These are phyloP conservation scores for Morelia viridis DNA, from an alignment of 2,797 vertebrate species.

Conservation along the genomic window DNA sequence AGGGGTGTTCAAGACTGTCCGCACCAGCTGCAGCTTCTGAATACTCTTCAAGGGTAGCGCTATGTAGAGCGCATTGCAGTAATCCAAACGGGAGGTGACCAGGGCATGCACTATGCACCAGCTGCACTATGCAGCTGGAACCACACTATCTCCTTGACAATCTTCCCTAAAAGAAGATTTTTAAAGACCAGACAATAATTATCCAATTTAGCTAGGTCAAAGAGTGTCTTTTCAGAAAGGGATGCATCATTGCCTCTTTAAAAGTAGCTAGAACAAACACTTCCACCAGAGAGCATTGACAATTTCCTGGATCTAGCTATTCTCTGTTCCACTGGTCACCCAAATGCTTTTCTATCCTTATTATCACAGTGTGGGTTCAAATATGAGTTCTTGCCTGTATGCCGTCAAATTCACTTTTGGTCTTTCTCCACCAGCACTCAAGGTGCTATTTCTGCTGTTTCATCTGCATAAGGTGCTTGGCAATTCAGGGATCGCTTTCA, in stretches of 20 bases:
- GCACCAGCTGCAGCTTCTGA: no score
- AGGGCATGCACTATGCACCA: no score
- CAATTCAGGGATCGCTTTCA: not conserved
- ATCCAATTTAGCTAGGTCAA: not conserved
- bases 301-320: not conserved
- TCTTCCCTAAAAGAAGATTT: not conserved
- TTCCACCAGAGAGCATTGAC: not conserved
- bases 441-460: not conserved
- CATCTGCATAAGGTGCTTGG: not conserved
- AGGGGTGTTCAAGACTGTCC: no score
- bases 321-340: not conserved
- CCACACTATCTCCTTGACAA: not conserved
- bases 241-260: not conserved
- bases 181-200: not conserved
- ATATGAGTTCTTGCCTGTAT: not conserved
- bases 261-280: not conserved
- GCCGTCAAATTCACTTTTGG: not conserved
- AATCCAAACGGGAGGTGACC: no score
- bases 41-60: no score
- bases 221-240: not conserved
- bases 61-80: no score
- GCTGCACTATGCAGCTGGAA: not conserved
- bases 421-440: not conserved
- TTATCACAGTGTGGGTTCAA: not conserved
- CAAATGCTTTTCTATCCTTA: not conserved